Evolutionary conservation across 2,888 invertebrate species (phyloP).

Genomic region (Tanypteryx hageni): DNA sequence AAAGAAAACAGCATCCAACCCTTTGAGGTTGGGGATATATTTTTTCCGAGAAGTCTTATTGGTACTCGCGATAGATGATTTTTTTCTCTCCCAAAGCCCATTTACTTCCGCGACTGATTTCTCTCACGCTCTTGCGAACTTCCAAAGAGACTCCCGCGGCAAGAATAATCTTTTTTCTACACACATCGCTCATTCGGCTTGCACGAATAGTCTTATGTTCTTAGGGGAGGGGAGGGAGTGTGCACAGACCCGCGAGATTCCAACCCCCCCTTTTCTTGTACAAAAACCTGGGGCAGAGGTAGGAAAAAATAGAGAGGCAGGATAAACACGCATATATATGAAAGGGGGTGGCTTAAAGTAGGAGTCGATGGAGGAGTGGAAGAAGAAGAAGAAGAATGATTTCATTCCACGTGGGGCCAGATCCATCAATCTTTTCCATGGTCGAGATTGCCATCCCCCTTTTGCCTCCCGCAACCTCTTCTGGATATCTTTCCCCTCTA

Average conservation of each 20-base stretch:
- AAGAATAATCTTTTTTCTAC: slow-evolving; percentile 1
- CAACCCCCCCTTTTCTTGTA: no score
- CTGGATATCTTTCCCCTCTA: background rate
- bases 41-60: background rate
- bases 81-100: background rate
- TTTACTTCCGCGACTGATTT: slow-evolving; percentile 46
- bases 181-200: background rate
- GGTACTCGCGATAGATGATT: background rate
- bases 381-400: slow-evolving; percentile 43
- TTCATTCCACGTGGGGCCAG: background rate
- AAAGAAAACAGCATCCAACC: background rate
- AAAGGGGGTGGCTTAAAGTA: background rate
- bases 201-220: background rate
- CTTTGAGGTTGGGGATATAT: background rate
- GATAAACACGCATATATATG: background rate
- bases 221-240: background rate
- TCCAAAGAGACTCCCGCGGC: slow-evolving; percentile 14
- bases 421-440: slow-evolving; percentile 44
- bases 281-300: background rate
- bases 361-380: background rate
- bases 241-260: no score
- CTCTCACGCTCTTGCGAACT: background rate
- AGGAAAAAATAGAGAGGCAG: background rate
- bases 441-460: background rate
- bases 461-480: background rate